Base-by-base conservation (phyloP, 1,140 invertebrate genomes). In the Panagrolaimus sp. region DNA sequence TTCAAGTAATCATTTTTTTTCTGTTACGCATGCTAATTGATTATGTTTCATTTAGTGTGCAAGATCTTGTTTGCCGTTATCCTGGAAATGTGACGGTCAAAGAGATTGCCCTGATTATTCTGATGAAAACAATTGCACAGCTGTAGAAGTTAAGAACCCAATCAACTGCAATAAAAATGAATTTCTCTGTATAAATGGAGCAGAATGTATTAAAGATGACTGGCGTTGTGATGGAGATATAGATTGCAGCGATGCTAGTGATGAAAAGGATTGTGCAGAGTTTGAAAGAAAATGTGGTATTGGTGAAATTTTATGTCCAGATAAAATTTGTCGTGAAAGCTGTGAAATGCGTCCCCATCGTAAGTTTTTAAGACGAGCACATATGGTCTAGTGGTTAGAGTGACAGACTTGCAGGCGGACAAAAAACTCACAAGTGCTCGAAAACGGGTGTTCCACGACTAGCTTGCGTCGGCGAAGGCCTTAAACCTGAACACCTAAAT, bases 221-320 rank as follows among this genome's bases (percentile, higher is more conserved):
- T 74, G 84, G 0, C 84, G 89, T 2, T 91, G 90, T 78, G 88
- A 90, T 78, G 86, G 86, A 0, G 71, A 83, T 2, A 75, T 76
- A 23, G 86, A 90, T 62, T 91, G 89, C 76, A 68, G 82, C 0
- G 88, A 90, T 73, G 86, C 92, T 64, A 92, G 91, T 11, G 95
- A 98, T 82, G 95, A 98, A 81, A 67, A 69, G 42, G 68, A 73
- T 23, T 78, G 76, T 25, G 47, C 38, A 53, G 61, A 46, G 7
- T 65, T 14, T 5, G 43, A 14, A 11, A 5, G 11, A 3, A 47
- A 23, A 44, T 23, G 47, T 57, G 63, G 45, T 9, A 16, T 38
- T 47, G 69, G n/a, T 69, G 57, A 69, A 16, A 27, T 13, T 27
- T 11, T 43, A 31, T 47, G 64, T 8, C 20, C 47, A 42, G 66